A percentile compares a stretch with the other conserved stretches of the same genome.
Evolutionary conservation across 2,797 vertebrate genomes (phyloP).

Genomic region (Paguma larvata): DNA sequence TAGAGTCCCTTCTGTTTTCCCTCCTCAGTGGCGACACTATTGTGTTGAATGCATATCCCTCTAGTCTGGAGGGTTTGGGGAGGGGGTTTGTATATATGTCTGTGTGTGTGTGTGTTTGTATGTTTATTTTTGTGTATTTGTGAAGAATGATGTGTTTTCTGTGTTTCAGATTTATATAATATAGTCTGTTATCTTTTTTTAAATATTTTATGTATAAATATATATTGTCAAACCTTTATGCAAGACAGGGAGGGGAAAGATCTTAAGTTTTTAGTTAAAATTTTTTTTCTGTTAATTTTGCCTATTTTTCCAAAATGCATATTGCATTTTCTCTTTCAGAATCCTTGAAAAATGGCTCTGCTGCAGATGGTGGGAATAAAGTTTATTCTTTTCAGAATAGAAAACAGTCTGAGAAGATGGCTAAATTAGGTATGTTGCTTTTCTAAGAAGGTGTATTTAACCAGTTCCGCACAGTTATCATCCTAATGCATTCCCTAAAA

Average conservation of each 20-base stretch:
- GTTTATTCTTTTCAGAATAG: conserved; percentile 95
- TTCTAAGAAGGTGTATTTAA: not conserved
- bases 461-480: not conserved
- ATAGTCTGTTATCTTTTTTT: not conserved
- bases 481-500: not conserved
- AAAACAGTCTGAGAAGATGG: conserved; percentile 94
- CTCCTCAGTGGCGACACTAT: not conserved
- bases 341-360: conserved; percentile 87
- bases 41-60: not conserved
- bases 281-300: not conserved
- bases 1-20: not conserved
- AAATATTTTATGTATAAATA: conserved; percentile 34
- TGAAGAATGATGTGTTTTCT: not conserved
- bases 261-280: conserved; percentile 31
- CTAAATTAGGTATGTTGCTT: conserved; percentile 92
- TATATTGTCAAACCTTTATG: conserved; percentile 8
- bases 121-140: not conserved
- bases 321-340: conserved; percentile 87
- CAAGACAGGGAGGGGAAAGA: not conserved
- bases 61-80: not conserved
- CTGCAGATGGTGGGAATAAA: conserved; percentile 85
- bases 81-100: not conserved
- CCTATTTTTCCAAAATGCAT: not conserved
- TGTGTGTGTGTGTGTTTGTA: not conserved
- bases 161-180: conserved; percentile 38